Conservation (phyloP, 2,797 vertebrate species). For the Knipowitschia caucasica region DNA sequence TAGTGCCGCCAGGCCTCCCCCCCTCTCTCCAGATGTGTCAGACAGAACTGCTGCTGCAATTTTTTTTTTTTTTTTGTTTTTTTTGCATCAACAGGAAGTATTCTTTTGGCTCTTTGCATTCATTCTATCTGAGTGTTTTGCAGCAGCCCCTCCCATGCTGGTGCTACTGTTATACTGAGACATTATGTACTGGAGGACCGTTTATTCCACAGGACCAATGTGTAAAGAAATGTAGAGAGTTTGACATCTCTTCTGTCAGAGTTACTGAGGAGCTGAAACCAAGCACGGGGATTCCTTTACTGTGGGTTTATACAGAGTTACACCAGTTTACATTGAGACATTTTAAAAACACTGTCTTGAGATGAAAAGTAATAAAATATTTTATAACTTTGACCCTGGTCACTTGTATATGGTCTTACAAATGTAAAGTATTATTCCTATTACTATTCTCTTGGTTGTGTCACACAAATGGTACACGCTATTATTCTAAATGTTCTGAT, state of each 20-base stretch:
- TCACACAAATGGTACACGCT: too few relatives aligned
- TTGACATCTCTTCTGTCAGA: constrained; percentile 11
- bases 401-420: too few relatives aligned
- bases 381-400: too few relatives aligned
- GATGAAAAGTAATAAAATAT: too few relatives aligned
- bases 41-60: constrained; percentile 73
- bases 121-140: constrained; percentile 66
- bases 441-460: too few relatives aligned
- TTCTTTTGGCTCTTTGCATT: constrained; percentile 74
- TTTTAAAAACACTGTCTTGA: too few relatives aligned
- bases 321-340: background rate
- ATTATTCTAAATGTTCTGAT: too few relatives aligned
- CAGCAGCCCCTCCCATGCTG: constrained; percentile 67
- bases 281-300: background rate
- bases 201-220: constrained; percentile 15
- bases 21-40: constrained; percentile 77
- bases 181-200: constrained; percentile 52
- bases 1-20: constrained; percentile 75
- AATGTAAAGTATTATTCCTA: too few relatives aligned
- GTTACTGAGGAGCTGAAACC: background rate
- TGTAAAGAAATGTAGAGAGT: constrained; percentile 2
- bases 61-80: too few relatives aligned
- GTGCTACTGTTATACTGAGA: constrained; percentile 50
- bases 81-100: constrained; percentile 82
- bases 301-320: background rate